phyloP scores from a whole-genome alignment of 1,140 invertebrate genomes.

The Magallana ariakensis region DNA sequence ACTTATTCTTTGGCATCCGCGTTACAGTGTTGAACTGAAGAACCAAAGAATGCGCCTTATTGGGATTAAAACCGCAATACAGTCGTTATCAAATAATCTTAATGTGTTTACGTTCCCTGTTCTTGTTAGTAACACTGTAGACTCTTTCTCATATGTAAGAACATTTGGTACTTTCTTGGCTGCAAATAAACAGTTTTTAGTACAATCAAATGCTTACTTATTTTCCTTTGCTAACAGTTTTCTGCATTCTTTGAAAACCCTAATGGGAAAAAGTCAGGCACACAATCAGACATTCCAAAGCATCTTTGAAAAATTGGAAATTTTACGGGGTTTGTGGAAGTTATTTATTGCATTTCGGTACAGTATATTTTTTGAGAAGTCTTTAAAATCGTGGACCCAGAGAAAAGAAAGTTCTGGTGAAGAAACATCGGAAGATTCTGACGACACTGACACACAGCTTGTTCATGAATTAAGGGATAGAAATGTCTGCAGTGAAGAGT shows the following conservation, averaged over 20 bases:
- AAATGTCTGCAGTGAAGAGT: too few relatives aligned
- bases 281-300: background rate
- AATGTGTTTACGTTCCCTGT: background rate
- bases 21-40: slow-evolving; percentile 5
- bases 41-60: background rate
- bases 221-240: background rate
- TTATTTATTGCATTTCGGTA: background rate
- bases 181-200: background rate
- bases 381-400: too few relatives aligned
- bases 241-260: background rate
- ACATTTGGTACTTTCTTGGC: slow-evolving; percentile 2
- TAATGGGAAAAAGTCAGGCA: background rate
- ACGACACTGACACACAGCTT: background rate
- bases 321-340: background rate
- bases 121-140: background rate
- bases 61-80: background rate
- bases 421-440: too few relatives aligned
- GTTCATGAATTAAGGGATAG: background rate
- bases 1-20: slow-evolving; percentile 23
- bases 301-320: too few relatives aligned
- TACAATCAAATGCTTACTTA: background rate
- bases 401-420: too few relatives aligned
- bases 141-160: background rate
- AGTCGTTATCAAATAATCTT: background rate
- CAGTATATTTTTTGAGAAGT: background rate